Conservation (phyloP, 2,113 vertebrate genomes). For the Pelodiscus sinensis region DNA sequence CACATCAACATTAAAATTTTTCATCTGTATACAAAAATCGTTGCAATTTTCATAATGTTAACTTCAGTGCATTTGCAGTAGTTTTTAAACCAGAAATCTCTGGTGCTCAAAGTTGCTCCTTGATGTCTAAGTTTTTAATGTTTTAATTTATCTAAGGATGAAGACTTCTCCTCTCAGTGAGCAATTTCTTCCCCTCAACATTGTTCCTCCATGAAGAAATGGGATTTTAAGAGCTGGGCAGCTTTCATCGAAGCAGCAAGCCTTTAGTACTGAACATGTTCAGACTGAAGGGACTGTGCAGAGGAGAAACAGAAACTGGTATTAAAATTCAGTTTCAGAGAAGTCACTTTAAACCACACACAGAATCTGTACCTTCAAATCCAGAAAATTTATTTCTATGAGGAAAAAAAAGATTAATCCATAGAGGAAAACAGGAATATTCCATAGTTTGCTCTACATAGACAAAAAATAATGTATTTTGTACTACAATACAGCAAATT, state of each 20-base stretch:
- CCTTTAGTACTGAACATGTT: constrained; percentile 92
- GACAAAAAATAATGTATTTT: not conserved
- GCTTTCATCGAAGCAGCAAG: constrained; percentile 72
- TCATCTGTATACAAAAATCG: constrained; percentile 51
- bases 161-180: constrained; percentile 42
- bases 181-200: constrained; percentile 40
- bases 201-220: constrained; percentile 41
- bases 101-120: constrained; percentile 52
- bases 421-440: not conserved
- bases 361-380: constrained; percentile 3
- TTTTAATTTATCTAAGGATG: constrained; percentile 49
- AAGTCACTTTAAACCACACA: not conserved
- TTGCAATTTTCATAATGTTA: constrained; percentile 61
- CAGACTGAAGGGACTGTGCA: constrained; percentile 94
- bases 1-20: constrained; percentile 63
- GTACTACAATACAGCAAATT: not conserved
- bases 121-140: constrained; percentile 35
- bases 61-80: constrained; percentile 76
- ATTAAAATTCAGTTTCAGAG: constrained; percentile 58
- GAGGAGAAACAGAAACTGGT: constrained; percentile 73
- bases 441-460: not conserved
- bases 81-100: constrained; percentile 57
- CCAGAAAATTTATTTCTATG: not conserved
- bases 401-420: not conserved
- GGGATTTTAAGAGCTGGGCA: constrained; percentile 21